These are phyloP conservation scores for Zygaena filipendulae DNA, from an alignment of 2,888 invertebrate genomes.

Conservation along the genomic window DNA sequence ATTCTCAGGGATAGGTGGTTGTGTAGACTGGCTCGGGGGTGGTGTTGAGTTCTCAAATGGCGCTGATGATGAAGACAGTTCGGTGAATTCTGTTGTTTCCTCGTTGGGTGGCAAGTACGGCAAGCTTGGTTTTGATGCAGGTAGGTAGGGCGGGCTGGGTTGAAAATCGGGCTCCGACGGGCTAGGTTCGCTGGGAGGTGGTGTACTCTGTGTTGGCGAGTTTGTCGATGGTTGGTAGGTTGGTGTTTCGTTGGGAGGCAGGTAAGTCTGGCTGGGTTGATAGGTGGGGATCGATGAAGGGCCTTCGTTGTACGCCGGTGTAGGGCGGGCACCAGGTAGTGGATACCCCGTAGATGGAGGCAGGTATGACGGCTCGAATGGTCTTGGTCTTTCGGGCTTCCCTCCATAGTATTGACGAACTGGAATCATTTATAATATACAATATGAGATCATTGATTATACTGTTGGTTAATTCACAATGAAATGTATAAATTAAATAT, in stretches of 20 bases:
- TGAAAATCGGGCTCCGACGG: slow-evolving; percentile 20
- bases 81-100: slow-evolving; percentile 11
- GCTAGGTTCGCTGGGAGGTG: slow-evolving; percentile 18
- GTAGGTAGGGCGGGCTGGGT: slow-evolving; percentile 21
- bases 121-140: slow-evolving; percentile 19
- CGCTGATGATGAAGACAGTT: slow-evolving; percentile 20
- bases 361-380: slow-evolving; percentile 68
- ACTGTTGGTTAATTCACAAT: too few species aligned
- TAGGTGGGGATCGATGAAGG: slow-evolving; percentile 28
- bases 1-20: slow-evolving; percentile 13
- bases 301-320: slow-evolving; percentile 49
- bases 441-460: too few species aligned
- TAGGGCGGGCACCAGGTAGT: slow-evolving; percentile 45
- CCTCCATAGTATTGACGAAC: slow-evolving; percentile 76
- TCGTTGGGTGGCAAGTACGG: slow-evolving; percentile 20
- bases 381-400: slow-evolving; percentile 75
- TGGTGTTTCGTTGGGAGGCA: slow-evolving; percentile 22
- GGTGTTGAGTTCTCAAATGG: slow-evolving; percentile 17
- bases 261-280: slow-evolving; percentile 18
- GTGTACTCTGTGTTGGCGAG: slow-evolving; percentile 22
- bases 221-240: slow-evolving; percentile 28
- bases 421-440: too few species aligned
- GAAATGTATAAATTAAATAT: too few species aligned
- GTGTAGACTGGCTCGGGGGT: slow-evolving; percentile 23
- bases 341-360: slow-evolving; percentile 55